Percentiles rank a stretch among this genome's conserved stretches.
These are phyloP conservation scores for Polypedilum pembai DNA, from an alignment of 1,140 invertebrate species.

Conservation along the genomic window DNA sequence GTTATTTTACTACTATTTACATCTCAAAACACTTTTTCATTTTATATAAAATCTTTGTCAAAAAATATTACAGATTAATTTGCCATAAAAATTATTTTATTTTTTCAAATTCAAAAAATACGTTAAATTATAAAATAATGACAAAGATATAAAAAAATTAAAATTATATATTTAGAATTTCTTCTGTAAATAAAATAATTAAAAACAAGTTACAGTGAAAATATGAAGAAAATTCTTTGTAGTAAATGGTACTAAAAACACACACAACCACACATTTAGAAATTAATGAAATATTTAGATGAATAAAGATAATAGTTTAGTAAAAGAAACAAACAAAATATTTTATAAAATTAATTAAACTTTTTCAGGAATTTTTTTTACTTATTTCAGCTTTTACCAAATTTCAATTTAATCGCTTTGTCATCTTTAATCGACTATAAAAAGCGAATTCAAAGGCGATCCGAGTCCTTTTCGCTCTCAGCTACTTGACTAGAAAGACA, in stretches of 20 bases:
- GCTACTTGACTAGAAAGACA: too few species aligned
- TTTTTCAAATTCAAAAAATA: too few species aligned
- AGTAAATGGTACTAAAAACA: neutral
- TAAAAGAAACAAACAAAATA: neutral
- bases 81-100: too few species aligned
- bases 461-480: too few species aligned
- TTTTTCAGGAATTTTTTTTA: neutral
- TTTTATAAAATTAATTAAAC: neutral
- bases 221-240: constrained; percentile 1
- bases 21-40: too few species aligned
- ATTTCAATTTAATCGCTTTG: neutral
- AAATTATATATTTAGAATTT: neutral
- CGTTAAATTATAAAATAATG: too few species aligned
- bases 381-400: neutral
- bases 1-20: neutral
- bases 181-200: neutral
- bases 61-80: too few species aligned
- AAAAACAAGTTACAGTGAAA: neutral
- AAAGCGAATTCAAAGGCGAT: too few species aligned
- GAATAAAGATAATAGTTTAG: neutral
- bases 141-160: too few species aligned
- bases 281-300: neutral
- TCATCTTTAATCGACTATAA: too few species aligned
- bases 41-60: too few species aligned
- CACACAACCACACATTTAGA: neutral